Base-by-base conservation (phyloP, 37 sponge, comb jelly and placozoan species). In the Axinella damicornis region DNA sequence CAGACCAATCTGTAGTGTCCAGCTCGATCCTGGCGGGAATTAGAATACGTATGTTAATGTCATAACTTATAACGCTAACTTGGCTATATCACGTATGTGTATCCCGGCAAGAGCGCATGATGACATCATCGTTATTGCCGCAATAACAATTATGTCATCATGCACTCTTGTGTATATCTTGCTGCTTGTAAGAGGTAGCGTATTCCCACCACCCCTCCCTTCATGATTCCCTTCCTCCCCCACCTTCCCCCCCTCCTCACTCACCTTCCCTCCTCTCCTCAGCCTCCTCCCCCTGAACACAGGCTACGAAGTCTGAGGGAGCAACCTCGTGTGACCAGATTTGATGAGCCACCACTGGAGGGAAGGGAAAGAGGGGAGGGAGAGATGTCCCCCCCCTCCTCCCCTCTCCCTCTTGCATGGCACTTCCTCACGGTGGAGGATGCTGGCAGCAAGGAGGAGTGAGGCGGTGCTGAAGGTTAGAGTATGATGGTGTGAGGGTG, bases 291-390 rank as follows among this genome's bases (percentile, higher is more conserved):
- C 2, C 77, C 77, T 57, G 30, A 77, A 21, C 24, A 41, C 0
- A 73, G 54, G 57, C 53, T 74, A 32, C 65, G 65, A n/a, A 68
- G 70, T n/a, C 69, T 76, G 15, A 16, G 72, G 38, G 81, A 79
- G 35, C 53, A 38, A 2, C 46, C 53, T 20, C 46, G 28, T 27
- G 16, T 54, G 35, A 87, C 88, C 28, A 37, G 88, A 36, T 87
- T 87, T 65, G 88, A 87, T 40, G 82, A 80, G 5, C 88, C 79
- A 20, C 65, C 53, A 20, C 21, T 66, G 2, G 60, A 15, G 36
- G 6, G 36, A 9, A 76, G 76, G 60, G 9, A 33, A 60, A 76
- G 1, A 5, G 37, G 60, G 22, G 61, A 65, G 31, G 27, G 13
- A 13, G 58, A 38, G 9, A 20, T 11, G 22, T 2, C 71, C 22